Conservation (phyloP, 30 jellyfish, hydroid and myxozoan genomes). For the Pelagia noctiluca region DNA sequence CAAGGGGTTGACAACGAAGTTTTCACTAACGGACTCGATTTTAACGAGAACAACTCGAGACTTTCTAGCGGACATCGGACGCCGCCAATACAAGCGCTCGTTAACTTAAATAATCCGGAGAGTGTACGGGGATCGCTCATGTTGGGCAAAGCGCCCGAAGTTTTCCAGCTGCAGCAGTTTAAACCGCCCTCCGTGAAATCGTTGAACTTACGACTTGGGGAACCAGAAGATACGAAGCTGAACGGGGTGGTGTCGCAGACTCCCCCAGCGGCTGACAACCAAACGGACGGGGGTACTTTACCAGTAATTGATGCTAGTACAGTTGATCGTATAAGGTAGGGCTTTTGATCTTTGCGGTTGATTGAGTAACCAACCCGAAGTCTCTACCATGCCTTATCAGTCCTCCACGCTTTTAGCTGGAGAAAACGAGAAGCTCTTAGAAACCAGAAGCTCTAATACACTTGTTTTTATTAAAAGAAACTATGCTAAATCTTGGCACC, state of each 20-base stretch:
- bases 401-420: too few species aligned
- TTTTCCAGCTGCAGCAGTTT: conserved; percentile 13
- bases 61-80: conserved; percentile 35
- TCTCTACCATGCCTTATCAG: too few species aligned
- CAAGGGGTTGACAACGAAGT: conserved; percentile 55
- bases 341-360: too few species aligned
- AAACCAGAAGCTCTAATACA: too few species aligned
- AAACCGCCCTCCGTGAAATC: conserved; percentile 20
- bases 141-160: conserved; percentile 23
- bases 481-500: too few species aligned
- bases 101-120: background rate
- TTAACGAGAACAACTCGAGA: conserved; percentile 9
- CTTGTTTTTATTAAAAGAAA: too few species aligned
- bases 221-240: conserved; percentile 6
- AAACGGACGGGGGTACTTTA: too few species aligned
- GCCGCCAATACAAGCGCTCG: conserved; percentile 59
- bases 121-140: background rate
- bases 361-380: too few species aligned
- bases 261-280: too few species aligned
- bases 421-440: too few species aligned
- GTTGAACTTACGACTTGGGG: background rate
- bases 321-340: too few species aligned
- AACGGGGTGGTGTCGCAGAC: conserved; percentile 49
- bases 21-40: conserved; percentile 8
- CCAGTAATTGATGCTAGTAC: too few species aligned